Conservation (phyloP, 2,113 vertebrate species). For the Aegotheles bennettii region DNA sequence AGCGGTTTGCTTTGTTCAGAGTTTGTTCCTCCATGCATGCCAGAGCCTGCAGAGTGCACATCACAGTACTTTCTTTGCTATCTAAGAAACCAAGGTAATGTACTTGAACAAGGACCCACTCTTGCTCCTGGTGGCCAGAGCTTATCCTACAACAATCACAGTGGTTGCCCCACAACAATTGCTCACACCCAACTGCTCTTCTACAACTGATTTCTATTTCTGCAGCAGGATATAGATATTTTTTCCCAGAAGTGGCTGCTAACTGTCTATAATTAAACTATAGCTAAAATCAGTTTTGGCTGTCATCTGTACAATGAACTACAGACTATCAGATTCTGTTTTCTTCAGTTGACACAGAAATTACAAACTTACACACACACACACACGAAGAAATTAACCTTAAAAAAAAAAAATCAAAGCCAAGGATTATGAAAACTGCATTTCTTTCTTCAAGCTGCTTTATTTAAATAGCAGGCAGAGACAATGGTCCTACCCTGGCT, state of each 20-base stretch:
- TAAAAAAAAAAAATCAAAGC: neutral
- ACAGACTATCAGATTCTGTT: neutral
- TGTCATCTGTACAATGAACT: neutral
- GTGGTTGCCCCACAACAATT: neutral
- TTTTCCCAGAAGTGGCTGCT: neutral
- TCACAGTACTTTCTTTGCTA: fast-evolving
- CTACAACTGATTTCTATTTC: neutral
- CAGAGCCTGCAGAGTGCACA: neutral
- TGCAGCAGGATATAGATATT: neutral
- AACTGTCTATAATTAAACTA: neutral
- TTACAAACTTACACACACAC: neutral
- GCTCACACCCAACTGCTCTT: neutral
- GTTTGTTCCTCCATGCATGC: neutral
- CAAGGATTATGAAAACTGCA: neutral
- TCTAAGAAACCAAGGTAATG: neutral
- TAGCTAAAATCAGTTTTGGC: neutral
- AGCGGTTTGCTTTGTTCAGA: neutral
- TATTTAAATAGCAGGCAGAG: neutral
- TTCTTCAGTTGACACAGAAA: neutral
- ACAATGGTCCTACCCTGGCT: neutral
- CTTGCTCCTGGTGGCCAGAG: neutral
- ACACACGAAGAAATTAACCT: neutral
- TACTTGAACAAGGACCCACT: neutral
- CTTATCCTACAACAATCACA: neutral
- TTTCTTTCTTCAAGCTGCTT: neutral